phyloP scores from a whole-genome alignment of 2,113 vertebrate genomes.

The Nannospalax galili region DNA sequence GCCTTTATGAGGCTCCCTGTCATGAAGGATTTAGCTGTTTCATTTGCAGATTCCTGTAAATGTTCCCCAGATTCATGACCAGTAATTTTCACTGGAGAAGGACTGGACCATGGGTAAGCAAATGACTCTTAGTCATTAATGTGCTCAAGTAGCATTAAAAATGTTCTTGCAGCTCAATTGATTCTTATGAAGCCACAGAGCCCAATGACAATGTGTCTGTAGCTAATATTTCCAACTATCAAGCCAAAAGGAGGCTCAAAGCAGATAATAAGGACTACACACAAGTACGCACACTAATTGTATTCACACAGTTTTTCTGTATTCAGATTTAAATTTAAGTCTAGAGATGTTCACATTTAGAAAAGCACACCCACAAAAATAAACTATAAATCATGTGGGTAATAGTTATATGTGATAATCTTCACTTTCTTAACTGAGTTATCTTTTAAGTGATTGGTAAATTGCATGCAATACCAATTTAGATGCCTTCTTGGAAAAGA shows the following conservation, averaged over 20 bases:
- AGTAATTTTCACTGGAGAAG: constrained; percentile 87
- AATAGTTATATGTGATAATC: constrained; percentile 36
- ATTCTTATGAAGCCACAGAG: constrained; percentile 78
- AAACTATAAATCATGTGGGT: neutral
- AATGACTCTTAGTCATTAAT: constrained; percentile 87
- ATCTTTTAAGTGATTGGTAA: constrained; percentile 35
- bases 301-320: neutral
- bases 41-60: constrained; percentile 93
- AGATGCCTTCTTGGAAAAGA: neutral
- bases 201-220: neutral
- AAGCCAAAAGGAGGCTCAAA: neutral
- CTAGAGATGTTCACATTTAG: neutral
- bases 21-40: constrained; percentile 92
- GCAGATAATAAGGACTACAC: neutral
- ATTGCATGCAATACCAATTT: constrained; percentile 43
- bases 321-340: constrained; percentile 26
- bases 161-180: constrained; percentile 87
- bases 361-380: neutral
- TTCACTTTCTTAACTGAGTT: constrained; percentile 37
- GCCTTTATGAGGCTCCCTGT: constrained; percentile 90
- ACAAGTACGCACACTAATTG: neutral
- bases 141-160: constrained; percentile 85
- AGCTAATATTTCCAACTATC: constrained; percentile 37
- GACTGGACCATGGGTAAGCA: constrained; percentile 84
- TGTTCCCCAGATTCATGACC: constrained; percentile 91